A percentile compares a stretch with the other conserved stretches of the same genome.
Evolutionary conservation across 2,888 invertebrate species (phyloP).

Genomic region (Drosophila greeni): DNA sequence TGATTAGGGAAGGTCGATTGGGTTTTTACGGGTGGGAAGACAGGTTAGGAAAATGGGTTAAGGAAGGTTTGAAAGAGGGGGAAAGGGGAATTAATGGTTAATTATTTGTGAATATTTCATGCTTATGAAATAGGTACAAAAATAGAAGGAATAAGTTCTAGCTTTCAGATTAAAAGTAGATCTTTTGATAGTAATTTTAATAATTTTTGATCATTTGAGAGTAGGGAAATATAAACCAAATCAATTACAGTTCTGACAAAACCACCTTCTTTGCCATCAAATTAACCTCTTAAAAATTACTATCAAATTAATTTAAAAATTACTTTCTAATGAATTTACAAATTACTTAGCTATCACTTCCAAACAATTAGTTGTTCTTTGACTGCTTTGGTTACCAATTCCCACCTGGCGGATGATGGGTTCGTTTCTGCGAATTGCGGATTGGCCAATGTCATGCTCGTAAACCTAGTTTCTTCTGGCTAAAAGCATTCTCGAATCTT

Average conservation of each 20-base stretch:
- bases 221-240: too few species aligned
- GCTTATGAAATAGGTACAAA: background rate
- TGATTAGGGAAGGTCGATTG: constrained; percentile 37
- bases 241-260: background rate
- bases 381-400: constrained; percentile 7
- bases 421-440: constrained; percentile 53
- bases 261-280: background rate
- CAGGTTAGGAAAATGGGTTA: background rate
- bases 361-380: constrained; percentile 8
- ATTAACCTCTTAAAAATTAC: background rate
- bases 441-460: constrained; percentile 55
- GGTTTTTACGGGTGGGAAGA: background rate
- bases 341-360: background rate
- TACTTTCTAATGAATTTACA: background rate
- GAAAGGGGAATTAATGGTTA: background rate
- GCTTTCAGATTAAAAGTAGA: background rate
- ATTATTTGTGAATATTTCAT: constrained; percentile 1
- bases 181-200: background rate
- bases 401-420: constrained; percentile 21
- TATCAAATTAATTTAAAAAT: background rate
- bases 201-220: background rate
- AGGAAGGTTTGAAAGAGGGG: background rate
- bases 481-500: constrained; percentile 45
- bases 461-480: constrained; percentile 62
- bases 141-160: background rate